Conservation (phyloP, 2,888 invertebrate genomes). For the Entomobrya multifasciata region DNA sequence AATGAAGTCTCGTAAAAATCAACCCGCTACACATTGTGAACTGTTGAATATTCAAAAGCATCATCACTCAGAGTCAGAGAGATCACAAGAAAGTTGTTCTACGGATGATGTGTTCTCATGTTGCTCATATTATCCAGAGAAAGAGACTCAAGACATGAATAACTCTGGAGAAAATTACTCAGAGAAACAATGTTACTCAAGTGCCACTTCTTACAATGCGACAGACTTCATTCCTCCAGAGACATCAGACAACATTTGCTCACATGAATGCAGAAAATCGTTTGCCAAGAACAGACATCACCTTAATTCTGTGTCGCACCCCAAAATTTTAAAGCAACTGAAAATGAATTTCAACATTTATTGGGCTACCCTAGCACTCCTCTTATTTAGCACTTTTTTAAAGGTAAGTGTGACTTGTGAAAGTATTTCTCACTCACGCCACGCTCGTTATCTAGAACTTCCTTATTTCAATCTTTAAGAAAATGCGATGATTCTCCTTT, state of each 20-base stretch:
- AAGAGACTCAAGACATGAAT: not conserved
- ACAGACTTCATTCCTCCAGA: not conserved
- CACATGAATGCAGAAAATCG: not conserved
- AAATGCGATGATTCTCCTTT: not conserved
- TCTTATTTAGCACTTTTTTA: constrained; percentile 46
- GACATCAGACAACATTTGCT: constrained; percentile 1
- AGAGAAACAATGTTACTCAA: not conserved
- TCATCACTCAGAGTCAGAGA: no score
- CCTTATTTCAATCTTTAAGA: no score
- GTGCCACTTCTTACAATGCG: constrained; percentile 29
- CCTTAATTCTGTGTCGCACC: not conserved
- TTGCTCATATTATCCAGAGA: not conserved
- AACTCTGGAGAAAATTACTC: not conserved
- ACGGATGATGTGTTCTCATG: not conserved
- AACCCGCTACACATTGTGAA: no score
- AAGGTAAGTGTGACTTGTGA: constrained; percentile 61
- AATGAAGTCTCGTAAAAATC: constrained; percentile 39
- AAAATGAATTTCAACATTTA: constrained; percentile 13
- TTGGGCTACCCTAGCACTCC: constrained; percentile 22
- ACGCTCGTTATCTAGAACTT: no score
- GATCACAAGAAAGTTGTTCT: no score
- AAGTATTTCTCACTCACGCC: no score
- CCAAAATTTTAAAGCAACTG: not conserved
- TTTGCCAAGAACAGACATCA: not conserved
- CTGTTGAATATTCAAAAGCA: no score